Evolutionary conservation across 2,797 vertebrate species (phyloP).

Genomic region (Catostomus latipinnis): DNA sequence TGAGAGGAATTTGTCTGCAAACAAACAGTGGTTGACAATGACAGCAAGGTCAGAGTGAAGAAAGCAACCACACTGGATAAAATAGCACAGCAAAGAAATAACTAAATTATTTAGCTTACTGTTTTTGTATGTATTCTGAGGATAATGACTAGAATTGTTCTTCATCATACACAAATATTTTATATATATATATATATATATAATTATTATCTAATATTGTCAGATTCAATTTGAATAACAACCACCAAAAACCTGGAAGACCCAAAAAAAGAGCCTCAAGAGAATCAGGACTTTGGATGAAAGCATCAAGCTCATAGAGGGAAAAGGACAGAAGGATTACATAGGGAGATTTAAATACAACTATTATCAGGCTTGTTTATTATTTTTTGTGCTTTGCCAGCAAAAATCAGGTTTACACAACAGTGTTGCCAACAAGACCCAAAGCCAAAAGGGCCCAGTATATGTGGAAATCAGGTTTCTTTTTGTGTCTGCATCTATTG

Average conservation of each 20-base stretch:
- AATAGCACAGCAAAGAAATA: not conserved
- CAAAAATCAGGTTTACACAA: conserved; percentile 60
- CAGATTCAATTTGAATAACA: not conserved
- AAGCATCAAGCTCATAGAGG: conserved; percentile 39
- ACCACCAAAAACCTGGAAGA: not conserved
- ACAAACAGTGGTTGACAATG: not conserved
- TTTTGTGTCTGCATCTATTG: not conserved
- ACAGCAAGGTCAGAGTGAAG: not conserved
- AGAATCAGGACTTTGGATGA: conserved; percentile 6
- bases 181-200: no score
- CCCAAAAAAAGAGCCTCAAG: not conserved
- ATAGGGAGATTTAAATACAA: conserved; percentile 76
- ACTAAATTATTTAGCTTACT: not conserved
- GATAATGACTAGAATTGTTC: no score
- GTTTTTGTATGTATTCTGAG: not conserved
- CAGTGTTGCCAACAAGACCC: conserved; percentile 35
- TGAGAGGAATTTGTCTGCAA: not conserved
- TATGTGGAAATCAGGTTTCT: not conserved
- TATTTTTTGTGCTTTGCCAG: conserved; percentile 66
- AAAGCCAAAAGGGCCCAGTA: conserved; percentile 53
- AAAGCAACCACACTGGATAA: not conserved
- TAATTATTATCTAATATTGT: not conserved
- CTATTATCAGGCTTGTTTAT: conserved; percentile 72
- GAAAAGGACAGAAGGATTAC: conserved; percentile 67
- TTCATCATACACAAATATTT: no score